Percentiles rank a stretch among this genome's conserved stretches.
These are phyloP conservation scores for Lasiurus cinereus DNA, from an alignment of 2,113 vertebrate genomes.

Conservation along the genomic window DNA sequence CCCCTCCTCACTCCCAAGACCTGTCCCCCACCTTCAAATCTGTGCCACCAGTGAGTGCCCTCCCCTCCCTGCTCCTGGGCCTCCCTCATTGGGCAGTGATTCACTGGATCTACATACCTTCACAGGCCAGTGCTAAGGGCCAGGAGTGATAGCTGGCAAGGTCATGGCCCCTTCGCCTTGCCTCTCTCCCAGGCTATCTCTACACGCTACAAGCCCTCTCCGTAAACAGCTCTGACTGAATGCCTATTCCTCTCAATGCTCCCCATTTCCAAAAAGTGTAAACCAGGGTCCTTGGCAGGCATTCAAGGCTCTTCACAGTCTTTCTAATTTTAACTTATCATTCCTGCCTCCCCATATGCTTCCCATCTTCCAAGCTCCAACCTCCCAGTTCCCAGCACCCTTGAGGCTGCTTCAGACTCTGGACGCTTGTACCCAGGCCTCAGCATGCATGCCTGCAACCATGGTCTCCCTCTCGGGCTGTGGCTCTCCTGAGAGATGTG, in stretches of 20 bases:
- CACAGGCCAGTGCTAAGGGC: background rate
- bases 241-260: background rate
- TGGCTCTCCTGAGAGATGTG: background rate
- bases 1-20: background rate
- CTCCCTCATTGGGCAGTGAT: fast-evolving
- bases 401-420: too few species aligned
- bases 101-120: too few species aligned
- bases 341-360: background rate
- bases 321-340: background rate
- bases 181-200: background rate
- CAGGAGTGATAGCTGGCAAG: background rate
- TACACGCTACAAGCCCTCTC: background rate
- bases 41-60: too few species aligned
- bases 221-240: background rate
- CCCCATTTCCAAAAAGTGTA: background rate
- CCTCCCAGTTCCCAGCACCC: background rate
- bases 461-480: fast-evolving
- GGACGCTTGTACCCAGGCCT: background rate
- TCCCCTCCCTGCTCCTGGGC: background rate
- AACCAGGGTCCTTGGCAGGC: background rate
- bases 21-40: background rate
- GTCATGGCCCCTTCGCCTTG: background rate
- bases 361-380: background rate
- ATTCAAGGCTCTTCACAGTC: background rate
- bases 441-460: fast-evolving